These are phyloP conservation scores for Sigmodon hispidus DNA, from an alignment of 2,113 vertebrate species.

Conservation along the genomic window DNA sequence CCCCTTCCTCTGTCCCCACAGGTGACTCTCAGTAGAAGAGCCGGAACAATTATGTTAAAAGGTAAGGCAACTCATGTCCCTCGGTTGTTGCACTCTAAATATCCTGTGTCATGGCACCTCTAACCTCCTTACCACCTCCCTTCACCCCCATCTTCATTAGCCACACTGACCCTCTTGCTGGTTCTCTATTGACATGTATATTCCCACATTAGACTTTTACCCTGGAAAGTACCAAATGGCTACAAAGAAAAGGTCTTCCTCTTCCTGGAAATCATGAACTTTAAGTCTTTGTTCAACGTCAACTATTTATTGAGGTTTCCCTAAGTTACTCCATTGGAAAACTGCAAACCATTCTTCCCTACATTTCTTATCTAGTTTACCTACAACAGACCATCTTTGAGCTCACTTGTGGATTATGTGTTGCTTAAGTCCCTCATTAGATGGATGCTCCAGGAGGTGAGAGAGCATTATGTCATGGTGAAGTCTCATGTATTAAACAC, in stretches of 20 bases:
- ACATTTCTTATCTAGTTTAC: neutral
- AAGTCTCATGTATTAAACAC: neutral
- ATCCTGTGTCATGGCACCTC: neutral
- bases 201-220: neutral
- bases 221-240: neutral
- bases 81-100: neutral
- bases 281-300: neutral
- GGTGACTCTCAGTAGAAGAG: neutral
- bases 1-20: neutral
- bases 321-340: neutral
- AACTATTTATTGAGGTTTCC: neutral
- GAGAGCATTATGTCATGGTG: neutral
- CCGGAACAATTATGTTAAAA: neutral
- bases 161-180: neutral
- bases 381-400: neutral
- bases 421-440: neutral
- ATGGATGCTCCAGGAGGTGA: neutral
- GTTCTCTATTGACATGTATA: neutral
- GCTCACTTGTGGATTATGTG: neutral
- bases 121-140: too few species aligned
- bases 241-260: neutral
- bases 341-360: neutral
- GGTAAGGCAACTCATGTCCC: neutral
- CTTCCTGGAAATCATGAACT: neutral
- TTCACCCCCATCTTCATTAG: neutral